Evolutionary conservation across 2,113 vertebrate species (phyloP).

Genomic region (Natator depressus): DNA sequence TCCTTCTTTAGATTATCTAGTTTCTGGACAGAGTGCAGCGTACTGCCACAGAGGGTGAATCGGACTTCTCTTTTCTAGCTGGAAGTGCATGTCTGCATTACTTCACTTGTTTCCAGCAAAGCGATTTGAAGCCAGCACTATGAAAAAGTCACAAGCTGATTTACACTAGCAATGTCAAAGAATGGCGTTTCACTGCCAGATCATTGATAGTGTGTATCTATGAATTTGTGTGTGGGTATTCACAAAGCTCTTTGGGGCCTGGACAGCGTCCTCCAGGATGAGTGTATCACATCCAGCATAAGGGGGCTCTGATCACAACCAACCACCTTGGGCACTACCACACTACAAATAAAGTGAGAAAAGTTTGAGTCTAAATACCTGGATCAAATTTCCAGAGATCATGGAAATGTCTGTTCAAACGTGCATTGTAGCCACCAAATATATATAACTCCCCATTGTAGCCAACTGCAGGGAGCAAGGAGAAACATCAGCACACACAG

Average conservation of each 20-base stretch:
- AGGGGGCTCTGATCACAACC: not conserved
- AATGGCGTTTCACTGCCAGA: not conserved
- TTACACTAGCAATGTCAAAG: not conserved
- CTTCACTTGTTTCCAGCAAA: not conserved
- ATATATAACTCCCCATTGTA: conserved; percentile 96
- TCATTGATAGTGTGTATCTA: rapidly evolving
- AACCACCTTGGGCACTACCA: not conserved
- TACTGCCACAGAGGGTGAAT: not conserved
- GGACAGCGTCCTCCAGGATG: not conserved
- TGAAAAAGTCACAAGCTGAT: not conserved
- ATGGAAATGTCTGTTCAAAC: conserved; percentile 95
- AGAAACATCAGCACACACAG: not conserved
- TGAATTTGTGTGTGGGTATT: not conserved
- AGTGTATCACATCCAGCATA: not conserved
- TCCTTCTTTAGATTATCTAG: not conserved
- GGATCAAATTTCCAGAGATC: conserved; percentile 99
- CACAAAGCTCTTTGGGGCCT: not conserved
- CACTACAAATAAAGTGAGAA: not conserved
- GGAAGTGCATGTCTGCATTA: not conserved
- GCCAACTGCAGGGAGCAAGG: conserved; percentile 82
- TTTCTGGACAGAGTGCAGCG: not conserved
- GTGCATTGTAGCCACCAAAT: conserved; percentile 97
- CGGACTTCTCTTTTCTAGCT: not conserved
- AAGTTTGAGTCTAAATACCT: conserved; percentile 78
- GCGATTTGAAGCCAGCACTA: not conserved